Base-by-base conservation (phyloP, 2,113 vertebrate genomes). In the Oncorhynchus masou region DNA sequence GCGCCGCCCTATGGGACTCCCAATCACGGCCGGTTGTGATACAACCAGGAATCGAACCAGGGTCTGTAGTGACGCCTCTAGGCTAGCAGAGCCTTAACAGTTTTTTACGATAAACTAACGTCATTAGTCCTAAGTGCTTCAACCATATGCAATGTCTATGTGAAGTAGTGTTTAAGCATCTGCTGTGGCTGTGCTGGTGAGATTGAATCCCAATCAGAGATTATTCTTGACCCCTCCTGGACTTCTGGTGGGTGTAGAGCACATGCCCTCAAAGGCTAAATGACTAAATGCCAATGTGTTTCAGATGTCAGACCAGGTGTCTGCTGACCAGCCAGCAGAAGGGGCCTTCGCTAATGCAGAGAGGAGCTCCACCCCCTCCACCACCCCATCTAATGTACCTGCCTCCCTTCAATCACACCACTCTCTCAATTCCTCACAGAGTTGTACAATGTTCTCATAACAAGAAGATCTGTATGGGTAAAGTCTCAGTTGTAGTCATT, bases 241-340 rank as follows among this genome's bases (percentile, higher is more conserved):
- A 62, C n/a, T 22, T 62, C n/a, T 3, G n/a, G 6, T 62, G 59
- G 5, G 16, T 62, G 9, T 9, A 24, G n/a, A 62, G 20, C 19
- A 8, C 59, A 16, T n/a, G 7, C n/a, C 12, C 51, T 54, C 16
- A 16, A 54, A 5, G 51, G 4, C 51, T 54, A 16, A 54, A 54
- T 54, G 3, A 19, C 6, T 45, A n/a, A n/a, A n/a, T 59, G 5
- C 27, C 20, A 39, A 7, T 68, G 48, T 25, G 84, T 68, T 88
- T 76, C 87, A 99, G 97, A 95, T 96, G 82, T 95, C 95, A 1
- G 96, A 97, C 77, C 87, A 99, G 97, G 95, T 96, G 82, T 95
- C 95, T 1, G 96, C 51, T 54, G 51, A 97, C 76, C 92, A 93
- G 75, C 93, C 96, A 49, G 90, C 90, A 51, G 95, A 96, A 34